A percentile compares a stretch with the other conserved stretches of the same genome.
Conservation (phyloP, 2,888 invertebrate genomes). For the Isoperla grammatica region DNA sequence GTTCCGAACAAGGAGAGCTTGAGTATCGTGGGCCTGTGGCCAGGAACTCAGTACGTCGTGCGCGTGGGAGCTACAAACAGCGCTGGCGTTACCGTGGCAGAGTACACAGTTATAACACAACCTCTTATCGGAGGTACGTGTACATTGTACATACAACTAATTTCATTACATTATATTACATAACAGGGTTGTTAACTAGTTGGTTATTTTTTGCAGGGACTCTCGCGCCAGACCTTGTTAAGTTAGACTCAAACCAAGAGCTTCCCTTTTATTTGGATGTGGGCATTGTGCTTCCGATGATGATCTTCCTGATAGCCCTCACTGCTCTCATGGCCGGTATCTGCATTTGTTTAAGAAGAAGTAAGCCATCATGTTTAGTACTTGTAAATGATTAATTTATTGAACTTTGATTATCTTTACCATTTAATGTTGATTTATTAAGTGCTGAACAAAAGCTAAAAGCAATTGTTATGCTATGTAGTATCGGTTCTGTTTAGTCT, state of each 20-base stretch:
- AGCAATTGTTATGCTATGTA: no score
- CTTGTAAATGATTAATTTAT: no score
- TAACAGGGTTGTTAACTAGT: no score
- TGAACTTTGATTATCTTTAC: no score
- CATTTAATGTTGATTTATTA: no score
- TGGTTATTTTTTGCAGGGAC: slow-evolving; percentile 32
- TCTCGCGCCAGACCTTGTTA: slow-evolving; percentile 34
- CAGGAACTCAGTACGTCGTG: slow-evolving; percentile 39
- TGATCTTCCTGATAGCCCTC: slow-evolving; percentile 35
- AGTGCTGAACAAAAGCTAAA: no score
- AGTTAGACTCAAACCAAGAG: slow-evolving; percentile 32
- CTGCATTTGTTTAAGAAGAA: slow-evolving; percentile 38
- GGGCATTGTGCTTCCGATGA: slow-evolving; percentile 37
- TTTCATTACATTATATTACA: not conserved
- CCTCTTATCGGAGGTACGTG: slow-evolving; percentile 31
- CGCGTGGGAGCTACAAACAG: slow-evolving; percentile 38
- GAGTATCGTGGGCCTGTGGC: slow-evolving; percentile 38
- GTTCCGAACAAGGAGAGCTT: slow-evolving; percentile 34
- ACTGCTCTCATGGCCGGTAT: slow-evolving; percentile 35
- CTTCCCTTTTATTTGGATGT: slow-evolving; percentile 37
- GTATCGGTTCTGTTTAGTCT: no score
- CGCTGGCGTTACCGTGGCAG: slow-evolving; percentile 38
- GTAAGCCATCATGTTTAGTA: no score
- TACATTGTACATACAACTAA: not conserved
- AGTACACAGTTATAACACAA: slow-evolving; percentile 35